Evolutionary conservation across 2,888 invertebrate species (phyloP).

Genomic region (Eristalis tenax): DNA sequence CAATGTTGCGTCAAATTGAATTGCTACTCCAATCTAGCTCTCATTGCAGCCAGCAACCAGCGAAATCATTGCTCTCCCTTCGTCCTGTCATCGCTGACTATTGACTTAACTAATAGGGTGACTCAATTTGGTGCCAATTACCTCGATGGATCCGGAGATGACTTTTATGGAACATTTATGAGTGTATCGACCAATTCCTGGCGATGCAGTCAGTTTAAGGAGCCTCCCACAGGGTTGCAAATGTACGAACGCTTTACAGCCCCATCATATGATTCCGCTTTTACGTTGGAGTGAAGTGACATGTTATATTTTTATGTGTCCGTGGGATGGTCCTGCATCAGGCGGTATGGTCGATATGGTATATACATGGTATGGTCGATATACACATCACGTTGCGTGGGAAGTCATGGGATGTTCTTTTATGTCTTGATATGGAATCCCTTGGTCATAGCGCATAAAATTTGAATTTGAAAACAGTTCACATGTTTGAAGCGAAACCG

Average conservation of each 20-base stretch:
- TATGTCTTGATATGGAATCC: conserved; percentile 22
- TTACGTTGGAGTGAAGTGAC: conserved; percentile 53
- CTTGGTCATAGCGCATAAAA: conserved; percentile 23
- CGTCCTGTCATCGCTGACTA: background rate
- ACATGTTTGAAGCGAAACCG: conserved; percentile 2
- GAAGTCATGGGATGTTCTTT: background rate
- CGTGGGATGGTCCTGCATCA: conserved; percentile 32
- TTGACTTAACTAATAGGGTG: conserved; percentile 30
- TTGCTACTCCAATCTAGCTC: background rate
- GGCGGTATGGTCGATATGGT: background rate
- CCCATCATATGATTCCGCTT: conserved; percentile 41
- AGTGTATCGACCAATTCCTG: conserved; percentile 30
- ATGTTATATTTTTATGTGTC: conserved; percentile 64
- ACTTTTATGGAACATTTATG: conserved; percentile 53
- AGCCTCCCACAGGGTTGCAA: background rate
- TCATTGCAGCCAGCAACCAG: background rate
- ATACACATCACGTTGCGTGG: background rate
- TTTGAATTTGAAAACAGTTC: conserved; percentile 21
- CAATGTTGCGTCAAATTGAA: background rate
- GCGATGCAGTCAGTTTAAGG: conserved; percentile 1
- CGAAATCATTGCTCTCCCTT: background rate
- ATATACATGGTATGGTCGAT: background rate
- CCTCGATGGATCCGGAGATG: conserved; percentile 34
- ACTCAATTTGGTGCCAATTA: conserved; percentile 62
- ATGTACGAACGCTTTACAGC: conserved; percentile 36